Evolutionary conservation across 1,140 invertebrate genomes (phyloP).

Genomic region (Paracyclopina nana): DNA sequence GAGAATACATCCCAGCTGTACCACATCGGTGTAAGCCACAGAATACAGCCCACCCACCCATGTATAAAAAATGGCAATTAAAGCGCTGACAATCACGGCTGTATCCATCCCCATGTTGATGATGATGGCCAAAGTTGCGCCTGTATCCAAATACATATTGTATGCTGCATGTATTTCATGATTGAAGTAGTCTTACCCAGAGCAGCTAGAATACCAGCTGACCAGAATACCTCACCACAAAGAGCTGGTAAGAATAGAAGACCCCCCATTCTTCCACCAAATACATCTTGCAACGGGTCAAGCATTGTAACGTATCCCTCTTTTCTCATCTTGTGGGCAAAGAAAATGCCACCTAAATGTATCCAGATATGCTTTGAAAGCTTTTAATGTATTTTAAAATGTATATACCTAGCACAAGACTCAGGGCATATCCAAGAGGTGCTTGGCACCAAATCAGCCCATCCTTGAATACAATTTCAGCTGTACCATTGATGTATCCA

Average conservation of each 20-base stretch:
- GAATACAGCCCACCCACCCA: constrained; percentile 56
- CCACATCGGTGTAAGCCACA: constrained; percentile 56
- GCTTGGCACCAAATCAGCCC: constrained; percentile 56
- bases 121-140: constrained; percentile 45
- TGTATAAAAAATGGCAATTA: constrained; percentile 49
- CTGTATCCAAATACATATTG: constrained; percentile 25
- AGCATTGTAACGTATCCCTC: constrained; percentile 66
- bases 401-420: constrained; percentile 43
- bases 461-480: constrained; percentile 45
- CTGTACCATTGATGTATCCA: constrained; percentile 61
- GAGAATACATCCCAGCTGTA: constrained; percentile 55
- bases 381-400: constrained; percentile 11
- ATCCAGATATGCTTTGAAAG: constrained; percentile 10
- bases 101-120: constrained; percentile 37
- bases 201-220: constrained; percentile 50
- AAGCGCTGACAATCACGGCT: constrained; percentile 42
- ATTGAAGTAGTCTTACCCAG: constrained; percentile 33
- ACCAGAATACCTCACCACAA: constrained; percentile 60
- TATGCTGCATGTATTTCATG: neutral
- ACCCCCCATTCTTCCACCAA: constrained; percentile 52
- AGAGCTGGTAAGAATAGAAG: constrained; percentile 55
- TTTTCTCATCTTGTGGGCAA: constrained; percentile 54
- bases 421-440: constrained; percentile 55
- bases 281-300: constrained; percentile 56
- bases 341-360: constrained; percentile 46